These are phyloP conservation scores for Clavelina lepadiformis DNA, from an alignment of 23 tunicate genomes.

Conservation along the genomic window DNA sequence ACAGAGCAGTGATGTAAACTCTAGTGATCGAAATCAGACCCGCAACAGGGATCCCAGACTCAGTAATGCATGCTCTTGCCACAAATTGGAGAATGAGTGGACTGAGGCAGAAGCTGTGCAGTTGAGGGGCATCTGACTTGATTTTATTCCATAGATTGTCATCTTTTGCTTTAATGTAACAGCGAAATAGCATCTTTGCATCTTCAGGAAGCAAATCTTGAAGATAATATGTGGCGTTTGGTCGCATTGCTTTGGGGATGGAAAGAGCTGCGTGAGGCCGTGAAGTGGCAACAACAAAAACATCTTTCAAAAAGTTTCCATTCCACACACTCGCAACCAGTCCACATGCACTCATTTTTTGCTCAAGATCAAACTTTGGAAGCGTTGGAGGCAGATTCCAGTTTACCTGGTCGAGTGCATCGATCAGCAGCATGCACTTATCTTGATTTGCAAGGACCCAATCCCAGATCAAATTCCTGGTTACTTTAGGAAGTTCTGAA, in stretches of 20 bases:
- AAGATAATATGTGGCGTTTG: constrained; percentile 2
- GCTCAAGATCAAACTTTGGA: not conserved
- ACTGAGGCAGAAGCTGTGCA: not conserved
- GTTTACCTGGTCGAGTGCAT: not conserved
- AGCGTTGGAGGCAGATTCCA: not conserved
- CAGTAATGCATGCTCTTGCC: not conserved
- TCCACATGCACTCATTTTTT: not conserved
- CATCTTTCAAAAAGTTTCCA: not conserved
- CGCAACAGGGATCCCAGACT: not conserved
- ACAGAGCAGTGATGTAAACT: not conserved
- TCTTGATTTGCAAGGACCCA: constrained; percentile 1
- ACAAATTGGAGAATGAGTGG: not conserved
- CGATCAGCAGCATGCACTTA: not conserved
- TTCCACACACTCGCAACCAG: constrained; percentile 1
- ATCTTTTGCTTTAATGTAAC: not conserved
- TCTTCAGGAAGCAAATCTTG: not conserved
- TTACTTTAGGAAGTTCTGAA: not conserved
- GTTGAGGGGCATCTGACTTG: not conserved
- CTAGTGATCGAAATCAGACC: not conserved
- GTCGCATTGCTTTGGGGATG: not conserved
- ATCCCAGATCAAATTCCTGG: not conserved
- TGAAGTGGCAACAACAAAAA: not conserved
- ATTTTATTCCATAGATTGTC: not conserved
- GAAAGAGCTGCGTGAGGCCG: constrained; percentile 2
- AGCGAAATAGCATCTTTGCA: not conserved